Conservation (phyloP, 2,888 invertebrate genomes). For the Sinotaia quadrata region DNA sequence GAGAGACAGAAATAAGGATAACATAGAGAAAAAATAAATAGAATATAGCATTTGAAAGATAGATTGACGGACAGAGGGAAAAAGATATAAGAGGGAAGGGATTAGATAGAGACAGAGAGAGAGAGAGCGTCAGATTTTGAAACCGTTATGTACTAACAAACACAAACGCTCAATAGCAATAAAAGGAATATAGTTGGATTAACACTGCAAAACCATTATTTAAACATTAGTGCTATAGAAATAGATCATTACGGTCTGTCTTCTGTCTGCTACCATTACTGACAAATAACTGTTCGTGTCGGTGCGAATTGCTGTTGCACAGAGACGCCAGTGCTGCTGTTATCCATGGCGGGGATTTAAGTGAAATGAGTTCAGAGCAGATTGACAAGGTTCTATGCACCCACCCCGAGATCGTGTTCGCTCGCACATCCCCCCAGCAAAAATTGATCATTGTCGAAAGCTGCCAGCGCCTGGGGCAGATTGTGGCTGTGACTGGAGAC, state of each 20-base stretch:
- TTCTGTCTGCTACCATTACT: too few relatives aligned
- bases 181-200: too few relatives aligned
- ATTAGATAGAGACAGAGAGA: conserved; percentile 2
- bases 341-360: conserved; percentile 77
- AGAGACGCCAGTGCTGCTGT: conserved; percentile 73
- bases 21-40: neutral
- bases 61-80: neutral
- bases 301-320: too few relatives aligned
- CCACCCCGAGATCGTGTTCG: conserved; percentile 97
- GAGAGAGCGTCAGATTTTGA: neutral
- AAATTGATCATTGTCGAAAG: conserved; percentile 87
- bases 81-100: neutral
- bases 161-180: too few relatives aligned
- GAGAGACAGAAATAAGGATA: neutral
- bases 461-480: conserved; percentile 83
- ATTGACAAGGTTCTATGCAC: conserved; percentile 92
- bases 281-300: too few relatives aligned
- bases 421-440: conserved; percentile 92
- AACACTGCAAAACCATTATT: too few relatives aligned
- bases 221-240: too few relatives aligned
- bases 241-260: too few relatives aligned
- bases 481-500: conserved; percentile 90
- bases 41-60: neutral
- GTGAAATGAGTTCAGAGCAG: conserved; percentile 87
- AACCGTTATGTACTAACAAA: too few relatives aligned